Conservation (phyloP, 2,888 invertebrate species). For the Psococerastis gibbosa region DNA sequence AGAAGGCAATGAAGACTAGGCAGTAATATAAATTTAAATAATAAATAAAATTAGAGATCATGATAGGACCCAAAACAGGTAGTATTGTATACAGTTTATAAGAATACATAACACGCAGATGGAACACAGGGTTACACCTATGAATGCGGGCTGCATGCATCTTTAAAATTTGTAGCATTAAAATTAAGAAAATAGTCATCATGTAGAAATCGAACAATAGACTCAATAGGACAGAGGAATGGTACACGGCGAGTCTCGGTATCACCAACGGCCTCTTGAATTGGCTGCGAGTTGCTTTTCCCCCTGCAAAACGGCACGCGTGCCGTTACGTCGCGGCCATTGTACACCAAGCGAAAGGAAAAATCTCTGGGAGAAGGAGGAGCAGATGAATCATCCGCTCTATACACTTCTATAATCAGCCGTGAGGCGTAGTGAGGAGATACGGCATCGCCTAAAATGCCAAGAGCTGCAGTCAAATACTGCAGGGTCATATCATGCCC, state of each 20-base stretch:
- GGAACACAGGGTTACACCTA: no score
- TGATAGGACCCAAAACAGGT: no score
- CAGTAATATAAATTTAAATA: no score
- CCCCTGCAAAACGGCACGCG: conserved; percentile 55
- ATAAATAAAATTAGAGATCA: no score
- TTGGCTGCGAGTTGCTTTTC: conserved; percentile 20
- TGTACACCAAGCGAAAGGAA: conserved; percentile 65
- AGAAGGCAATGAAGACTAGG: no score
- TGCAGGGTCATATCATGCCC: conserved; percentile 86
- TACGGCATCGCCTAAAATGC: conserved; percentile 40
- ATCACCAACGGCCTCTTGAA: conserved; percentile 16
- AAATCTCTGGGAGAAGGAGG: conserved; percentile 40
- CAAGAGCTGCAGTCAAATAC: conserved; percentile 61
- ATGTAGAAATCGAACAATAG: conserved; percentile 69
- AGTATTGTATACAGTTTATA: no score
- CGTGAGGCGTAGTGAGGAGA: conserved; percentile 73
- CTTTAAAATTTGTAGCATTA: conserved; percentile 77
- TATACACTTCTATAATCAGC: conserved; percentile 73
- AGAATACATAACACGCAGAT: no score
- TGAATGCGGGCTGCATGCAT: conserved; percentile 37
- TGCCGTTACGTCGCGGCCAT: conserved; percentile 71
- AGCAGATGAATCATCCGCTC: conserved; percentile 26
- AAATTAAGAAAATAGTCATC: conserved; percentile 68
- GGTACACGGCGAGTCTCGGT: conserved; percentile 28
- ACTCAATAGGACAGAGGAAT: conserved; percentile 66